These are phyloP conservation scores for Eupristina koningsbergeri DNA, from an alignment of 1,140 invertebrate genomes.

Conservation along the genomic window DNA sequence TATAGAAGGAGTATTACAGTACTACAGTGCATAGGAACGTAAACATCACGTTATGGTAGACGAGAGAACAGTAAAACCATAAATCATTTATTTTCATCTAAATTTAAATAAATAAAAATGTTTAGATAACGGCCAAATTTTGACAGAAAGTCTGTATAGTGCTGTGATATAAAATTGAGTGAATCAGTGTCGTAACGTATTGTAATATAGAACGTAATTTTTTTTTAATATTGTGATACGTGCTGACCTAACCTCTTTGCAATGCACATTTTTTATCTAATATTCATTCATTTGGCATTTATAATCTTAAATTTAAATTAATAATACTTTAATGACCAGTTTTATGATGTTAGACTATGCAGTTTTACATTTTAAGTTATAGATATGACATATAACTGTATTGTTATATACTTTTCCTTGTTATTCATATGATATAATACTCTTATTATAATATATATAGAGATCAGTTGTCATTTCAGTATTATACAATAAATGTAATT, in stretches of 20 bases:
- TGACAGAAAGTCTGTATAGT: not conserved
- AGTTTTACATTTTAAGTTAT: not conserved
- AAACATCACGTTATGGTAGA: slow-evolving; percentile 19
- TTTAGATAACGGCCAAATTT: not conserved
- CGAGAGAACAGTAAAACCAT: not conserved
- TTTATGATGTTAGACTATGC: no score
- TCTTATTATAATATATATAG: slow-evolving; percentile 16
- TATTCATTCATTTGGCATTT: slow-evolving; percentile 3
- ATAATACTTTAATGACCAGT: no score
- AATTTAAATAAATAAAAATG: slow-evolving; percentile 26
- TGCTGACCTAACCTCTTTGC: slow-evolving; percentile 25
- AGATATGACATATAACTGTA: not conserved
- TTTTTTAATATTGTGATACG: not conserved
- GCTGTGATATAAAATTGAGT: slow-evolving; percentile 12
- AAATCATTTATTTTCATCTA: slow-evolving; percentile 2
- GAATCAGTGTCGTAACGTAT: slow-evolving; percentile 10
- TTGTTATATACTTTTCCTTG: not conserved
- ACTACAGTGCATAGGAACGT: not conserved
- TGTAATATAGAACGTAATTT: not conserved
- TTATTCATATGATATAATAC: not conserved
- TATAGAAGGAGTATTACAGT: not conserved
- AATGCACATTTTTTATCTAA: slow-evolving; percentile 36
- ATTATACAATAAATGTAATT: slow-evolving; percentile 28
- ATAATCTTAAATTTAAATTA: not conserved
- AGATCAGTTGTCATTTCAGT: not conserved